Evolutionary conservation across 2,888 invertebrate genomes (phyloP).

Genomic region (Nipponacmea schrenckii): DNA sequence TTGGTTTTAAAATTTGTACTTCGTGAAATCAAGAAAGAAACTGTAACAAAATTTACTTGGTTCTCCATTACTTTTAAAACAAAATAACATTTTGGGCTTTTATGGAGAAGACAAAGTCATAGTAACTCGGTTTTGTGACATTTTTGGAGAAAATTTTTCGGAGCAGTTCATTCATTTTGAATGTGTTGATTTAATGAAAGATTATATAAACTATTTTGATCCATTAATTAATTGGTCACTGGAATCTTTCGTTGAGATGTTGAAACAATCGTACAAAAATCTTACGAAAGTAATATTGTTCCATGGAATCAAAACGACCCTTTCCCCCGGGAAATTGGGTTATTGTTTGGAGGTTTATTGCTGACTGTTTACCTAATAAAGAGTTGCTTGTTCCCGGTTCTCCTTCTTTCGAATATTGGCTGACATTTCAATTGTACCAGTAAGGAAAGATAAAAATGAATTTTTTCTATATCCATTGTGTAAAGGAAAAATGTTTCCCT

Average conservation of each 20-base stretch:
- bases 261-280: too few species aligned
- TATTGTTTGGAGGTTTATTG: background rate
- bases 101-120: background rate
- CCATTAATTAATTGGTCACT: background rate
- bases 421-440: background rate
- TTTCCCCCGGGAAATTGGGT: background rate
- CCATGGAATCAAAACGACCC: background rate
- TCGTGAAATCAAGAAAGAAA: background rate
- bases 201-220: background rate
- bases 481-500: background rate
- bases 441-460: background rate
- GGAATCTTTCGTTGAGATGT: too few species aligned
- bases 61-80: conserved; percentile 12
- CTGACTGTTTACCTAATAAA: background rate
- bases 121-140: conserved; percentile 12
- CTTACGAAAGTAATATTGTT: background rate
- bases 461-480: background rate
- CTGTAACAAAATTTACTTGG: conserved; percentile 11
- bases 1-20: conserved; percentile 6
- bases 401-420: background rate
- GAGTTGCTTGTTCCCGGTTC: background rate
- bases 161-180: too few species aligned
- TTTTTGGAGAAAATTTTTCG: background rate
- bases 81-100: conserved; percentile 8
- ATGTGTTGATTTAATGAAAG: background rate